These are phyloP conservation scores for Balanococcus diminutus DNA, from an alignment of 2,888 invertebrate species.

Conservation along the genomic window DNA sequence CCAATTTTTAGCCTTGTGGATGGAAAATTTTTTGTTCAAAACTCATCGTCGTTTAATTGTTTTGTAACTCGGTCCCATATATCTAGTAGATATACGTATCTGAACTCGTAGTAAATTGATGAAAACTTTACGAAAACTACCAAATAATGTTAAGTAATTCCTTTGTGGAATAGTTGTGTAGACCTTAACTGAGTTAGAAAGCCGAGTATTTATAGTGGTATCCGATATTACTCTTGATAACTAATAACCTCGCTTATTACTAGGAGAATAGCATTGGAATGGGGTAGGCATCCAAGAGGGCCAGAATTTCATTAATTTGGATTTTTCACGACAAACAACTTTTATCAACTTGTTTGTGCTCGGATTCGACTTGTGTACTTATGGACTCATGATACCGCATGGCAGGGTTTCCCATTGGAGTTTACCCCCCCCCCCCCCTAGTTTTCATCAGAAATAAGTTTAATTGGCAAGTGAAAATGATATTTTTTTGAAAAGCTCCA, in stretches of 20 bases:
- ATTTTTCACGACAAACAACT: neutral
- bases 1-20: neutral
- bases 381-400: too few relatives aligned
- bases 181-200: constrained; percentile 12
- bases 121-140: constrained; percentile 12
- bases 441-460: too few relatives aligned
- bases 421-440: too few relatives aligned
- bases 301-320: neutral
- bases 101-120: neutral
- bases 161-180: constrained; percentile 20
- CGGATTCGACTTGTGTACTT: neutral
- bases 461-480: too few relatives aligned
- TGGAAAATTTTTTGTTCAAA: neutral
- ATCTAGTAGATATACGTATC: too few relatives aligned
- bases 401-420: too few relatives aligned
- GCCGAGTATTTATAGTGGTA: neutral
- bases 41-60: neutral
- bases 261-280: neutral
- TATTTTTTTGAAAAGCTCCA: too few relatives aligned
- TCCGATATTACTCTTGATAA: constrained; percentile 14
- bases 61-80: neutral
- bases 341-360: neutral
- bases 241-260: constrained; percentile 20
- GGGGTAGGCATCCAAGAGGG: neutral
- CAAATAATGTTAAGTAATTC: constrained; percentile 1